These are phyloP conservation scores for Pantherophis alleghaniensis DNA, from an alignment of 2,797 vertebrate species.

Conservation along the genomic window DNA sequence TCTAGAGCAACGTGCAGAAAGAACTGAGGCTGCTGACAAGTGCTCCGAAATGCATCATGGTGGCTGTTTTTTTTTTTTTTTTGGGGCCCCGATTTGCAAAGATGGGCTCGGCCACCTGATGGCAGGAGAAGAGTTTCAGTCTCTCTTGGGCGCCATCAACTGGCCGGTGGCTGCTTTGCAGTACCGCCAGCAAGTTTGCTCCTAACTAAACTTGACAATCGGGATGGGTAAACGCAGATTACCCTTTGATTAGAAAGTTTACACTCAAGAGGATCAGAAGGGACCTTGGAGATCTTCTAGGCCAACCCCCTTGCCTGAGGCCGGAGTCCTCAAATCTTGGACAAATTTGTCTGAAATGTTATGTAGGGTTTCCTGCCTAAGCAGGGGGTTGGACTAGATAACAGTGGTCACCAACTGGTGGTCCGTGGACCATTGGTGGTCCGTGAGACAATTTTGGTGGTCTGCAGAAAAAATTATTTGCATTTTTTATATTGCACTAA, in stretches of 20 bases:
- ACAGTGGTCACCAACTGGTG: too few species aligned
- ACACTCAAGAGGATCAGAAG: neutral
- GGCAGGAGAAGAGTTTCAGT: neutral
- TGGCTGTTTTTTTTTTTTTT: neutral
- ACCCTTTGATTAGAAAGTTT: neutral
- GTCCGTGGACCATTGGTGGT: too few species aligned
- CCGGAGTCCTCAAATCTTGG: too few species aligned
- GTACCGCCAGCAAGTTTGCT: neutral
- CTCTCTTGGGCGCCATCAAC: neutral
- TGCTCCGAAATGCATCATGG: neutral
- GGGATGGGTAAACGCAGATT: neutral
- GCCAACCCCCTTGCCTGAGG: neutral
- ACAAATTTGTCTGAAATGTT: too few species aligned
- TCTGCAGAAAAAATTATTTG: too few species aligned
- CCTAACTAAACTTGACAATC: neutral
- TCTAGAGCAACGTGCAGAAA: neutral
- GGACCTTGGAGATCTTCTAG: neutral
- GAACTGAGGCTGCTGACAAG: neutral
- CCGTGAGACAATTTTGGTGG: too few species aligned
- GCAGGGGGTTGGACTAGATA: too few species aligned
- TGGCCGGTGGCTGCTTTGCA: neutral
- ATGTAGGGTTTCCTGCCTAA: too few species aligned
- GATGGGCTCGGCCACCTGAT: neutral
- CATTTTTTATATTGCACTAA: too few species aligned
- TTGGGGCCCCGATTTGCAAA: neutral